phyloP scores from a whole-genome alignment of 2,113 vertebrate genomes.

The Meles meles region DNA sequence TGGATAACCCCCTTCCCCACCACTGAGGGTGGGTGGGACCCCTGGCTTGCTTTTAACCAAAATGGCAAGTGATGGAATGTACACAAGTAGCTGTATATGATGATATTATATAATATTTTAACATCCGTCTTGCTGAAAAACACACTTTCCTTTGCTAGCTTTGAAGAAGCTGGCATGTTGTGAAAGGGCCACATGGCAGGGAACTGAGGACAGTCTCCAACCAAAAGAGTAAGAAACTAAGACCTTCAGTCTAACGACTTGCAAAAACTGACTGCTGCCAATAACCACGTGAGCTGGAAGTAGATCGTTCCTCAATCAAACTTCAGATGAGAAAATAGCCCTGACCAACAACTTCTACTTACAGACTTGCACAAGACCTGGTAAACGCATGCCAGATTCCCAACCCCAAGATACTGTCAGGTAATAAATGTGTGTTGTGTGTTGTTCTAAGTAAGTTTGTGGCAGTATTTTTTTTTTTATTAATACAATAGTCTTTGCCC shows the following conservation, averaged over 20 bases:
- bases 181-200: not conserved
- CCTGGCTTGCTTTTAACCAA: not conserved
- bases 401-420: not conserved
- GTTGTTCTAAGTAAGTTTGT: not conserved
- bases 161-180: not conserved
- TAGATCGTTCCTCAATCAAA: not conserved
- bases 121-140: not conserved
- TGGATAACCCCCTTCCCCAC: not conserved
- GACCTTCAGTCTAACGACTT: not conserved
- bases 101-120: not conserved
- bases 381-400: not conserved
- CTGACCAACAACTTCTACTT: not conserved
- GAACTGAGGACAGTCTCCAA: not conserved
- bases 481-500: not conserved
- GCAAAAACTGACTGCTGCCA: not conserved
- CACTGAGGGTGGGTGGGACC: not conserved
- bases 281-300: not conserved
- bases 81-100: not conserved
- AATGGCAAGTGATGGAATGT: not conserved
- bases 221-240: constrained; percentile 28
- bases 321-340: not conserved
- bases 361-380: not conserved
- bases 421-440: not conserved
- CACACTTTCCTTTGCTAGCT: not conserved
- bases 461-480: not conserved